Base-by-base conservation (phyloP, 2,888 invertebrate genomes). In the Sialis lutaria region DNA sequence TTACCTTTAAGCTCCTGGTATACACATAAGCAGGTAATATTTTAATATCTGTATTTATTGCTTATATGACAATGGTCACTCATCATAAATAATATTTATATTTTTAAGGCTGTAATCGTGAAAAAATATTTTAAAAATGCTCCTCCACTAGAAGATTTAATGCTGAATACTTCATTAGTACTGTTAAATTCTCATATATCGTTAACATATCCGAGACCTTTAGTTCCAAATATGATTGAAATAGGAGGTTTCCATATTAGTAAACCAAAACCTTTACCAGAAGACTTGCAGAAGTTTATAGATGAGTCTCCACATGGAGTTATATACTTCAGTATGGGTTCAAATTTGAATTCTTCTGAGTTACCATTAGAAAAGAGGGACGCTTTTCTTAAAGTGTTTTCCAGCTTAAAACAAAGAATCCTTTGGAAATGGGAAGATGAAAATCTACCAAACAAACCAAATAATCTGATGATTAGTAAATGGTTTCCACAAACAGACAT, bases 211-310 rank as follows among this genome's bases (percentile, higher is more conserved):
- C 64, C 72, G 1, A 58, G 62, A 5, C 73, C 75, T 0, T 63
- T 68, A 31, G 62, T 72, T 2, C 76, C 75, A 0, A 74, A 72
- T 55, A 56, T 59, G 47, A 55, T 61, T 8, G 56, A 56, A 46
- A 55, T 60, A 31, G 60, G 58, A 12, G 61, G 60, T 5, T 57
- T 57, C 44, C 60, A 60, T 48, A 51, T 60, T 13, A 50, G 55
- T 10, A 9, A 39, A 31, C 47, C 47, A 10, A 37, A 42, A 42
- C 42, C 42, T 7, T 33, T 55, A 6, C 40, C 48, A 6, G 39
- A 45, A 46, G 58, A 58, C 35, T 48, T 62, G 8, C 53, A 62
- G 50, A 51, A 55, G 22, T 60, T 56, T 46, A 49, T 63, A 45
- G 60, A 61, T 41, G 52, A 53, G 2, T 55, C 61, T 5, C 10